Conservation (phyloP, 2,113 vertebrate species). For the Sinocyclocheilus anshuiensis region DNA sequence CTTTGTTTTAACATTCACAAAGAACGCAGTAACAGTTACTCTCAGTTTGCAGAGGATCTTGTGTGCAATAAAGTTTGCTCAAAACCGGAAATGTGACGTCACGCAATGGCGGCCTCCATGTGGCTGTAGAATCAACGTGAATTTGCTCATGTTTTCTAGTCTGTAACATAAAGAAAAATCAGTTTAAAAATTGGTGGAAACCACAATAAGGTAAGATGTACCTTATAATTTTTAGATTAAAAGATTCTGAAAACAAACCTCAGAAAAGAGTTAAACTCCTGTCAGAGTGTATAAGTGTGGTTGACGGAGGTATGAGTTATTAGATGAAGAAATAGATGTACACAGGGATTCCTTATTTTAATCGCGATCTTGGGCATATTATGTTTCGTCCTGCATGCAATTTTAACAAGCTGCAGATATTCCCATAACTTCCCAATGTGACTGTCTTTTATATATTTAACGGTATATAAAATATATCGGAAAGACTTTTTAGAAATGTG, state of each 20-base stretch:
- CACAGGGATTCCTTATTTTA: background rate
- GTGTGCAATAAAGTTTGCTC: constrained; percentile 38
- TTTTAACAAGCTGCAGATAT: background rate
- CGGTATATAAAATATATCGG: too few relatives aligned
- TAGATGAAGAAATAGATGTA: background rate
- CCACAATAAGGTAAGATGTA: background rate
- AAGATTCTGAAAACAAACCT: background rate
- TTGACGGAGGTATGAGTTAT: background rate
- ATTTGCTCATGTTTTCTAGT: background rate
- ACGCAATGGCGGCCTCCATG: constrained; percentile 44
- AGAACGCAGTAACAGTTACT: background rate
- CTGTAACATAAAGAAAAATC: background rate
- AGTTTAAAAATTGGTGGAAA: background rate
- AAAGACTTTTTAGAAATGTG: too few relatives aligned
- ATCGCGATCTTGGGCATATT: background rate
- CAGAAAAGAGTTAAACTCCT: background rate
- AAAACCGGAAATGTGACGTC: constrained; percentile 29
- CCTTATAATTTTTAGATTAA: too few relatives aligned
- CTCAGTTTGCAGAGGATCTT: background rate
- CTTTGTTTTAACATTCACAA: background rate
- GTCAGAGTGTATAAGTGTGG: background rate
- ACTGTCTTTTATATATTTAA: background rate
- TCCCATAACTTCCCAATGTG: background rate
- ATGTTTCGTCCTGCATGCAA: background rate
- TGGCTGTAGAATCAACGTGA: constrained; percentile 47